Percentiles rank a stretch among this genome's conserved stretches.
Conservation (phyloP, 2,113 vertebrate genomes). For the Serilophus lunatus region DNA sequence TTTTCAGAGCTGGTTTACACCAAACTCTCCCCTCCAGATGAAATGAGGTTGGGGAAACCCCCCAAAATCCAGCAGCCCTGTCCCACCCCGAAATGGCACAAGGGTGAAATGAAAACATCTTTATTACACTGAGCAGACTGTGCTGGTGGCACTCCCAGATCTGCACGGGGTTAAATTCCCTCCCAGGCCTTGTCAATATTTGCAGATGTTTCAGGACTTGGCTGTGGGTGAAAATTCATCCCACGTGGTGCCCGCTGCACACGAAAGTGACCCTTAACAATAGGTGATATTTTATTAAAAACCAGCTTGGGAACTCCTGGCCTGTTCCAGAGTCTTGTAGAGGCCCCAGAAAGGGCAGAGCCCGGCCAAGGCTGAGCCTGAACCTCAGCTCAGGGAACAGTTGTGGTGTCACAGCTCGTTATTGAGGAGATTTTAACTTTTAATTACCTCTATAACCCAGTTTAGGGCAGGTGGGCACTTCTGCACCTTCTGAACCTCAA, state of each 20-base stretch:
- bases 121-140: fast-evolving
- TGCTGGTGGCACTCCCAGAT: not conserved
- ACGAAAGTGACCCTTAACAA: fast-evolving
- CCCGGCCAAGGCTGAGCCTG: not conserved
- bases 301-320: fast-evolving
- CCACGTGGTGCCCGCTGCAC: fast-evolving
- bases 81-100: fast-evolving
- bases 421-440: fast-evolving
- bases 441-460: too few relatives aligned
- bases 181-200: not conserved
- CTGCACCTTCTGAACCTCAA: too few relatives aligned
- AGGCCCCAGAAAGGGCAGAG: not conserved
- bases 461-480: too few relatives aligned
- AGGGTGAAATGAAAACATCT: fast-evolving
- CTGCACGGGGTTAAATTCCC: not conserved
- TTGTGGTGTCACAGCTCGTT: fast-evolving
- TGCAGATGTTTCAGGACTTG: not conserved
- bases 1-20: not conserved
- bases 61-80: fast-evolving
- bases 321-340: not conserved
- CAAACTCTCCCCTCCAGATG: not conserved
- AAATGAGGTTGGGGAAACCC: not conserved
- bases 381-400: not conserved
- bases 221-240: not conserved
- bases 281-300: fast-evolving